These are phyloP conservation scores for Phrynocephalus guinanensis DNA, from an alignment of 2,797 vertebrate genomes.

Conservation along the genomic window DNA sequence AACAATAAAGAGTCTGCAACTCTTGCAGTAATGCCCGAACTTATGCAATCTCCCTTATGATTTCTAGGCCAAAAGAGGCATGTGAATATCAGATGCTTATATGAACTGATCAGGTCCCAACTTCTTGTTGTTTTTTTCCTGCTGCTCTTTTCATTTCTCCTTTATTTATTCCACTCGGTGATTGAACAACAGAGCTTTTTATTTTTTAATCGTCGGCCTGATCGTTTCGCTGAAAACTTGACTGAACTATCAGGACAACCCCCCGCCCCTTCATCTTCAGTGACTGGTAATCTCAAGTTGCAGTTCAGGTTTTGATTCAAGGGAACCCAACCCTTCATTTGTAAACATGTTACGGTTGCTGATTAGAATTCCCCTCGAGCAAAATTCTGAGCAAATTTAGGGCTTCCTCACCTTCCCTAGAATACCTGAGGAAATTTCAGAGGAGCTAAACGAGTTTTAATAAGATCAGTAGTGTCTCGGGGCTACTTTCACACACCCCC, in stretches of 20 bases:
- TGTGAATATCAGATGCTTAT: conserved; percentile 26
- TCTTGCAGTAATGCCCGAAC: background rate
- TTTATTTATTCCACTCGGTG: background rate
- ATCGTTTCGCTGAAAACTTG: rapidly evolving
- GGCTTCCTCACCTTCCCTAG: background rate
- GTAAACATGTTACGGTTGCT: background rate
- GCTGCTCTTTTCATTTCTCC: conserved; percentile 1
- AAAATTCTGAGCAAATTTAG: too few species aligned
- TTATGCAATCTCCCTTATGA: conserved; percentile 15
- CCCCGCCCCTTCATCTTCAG: background rate
- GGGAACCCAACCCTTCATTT: background rate
- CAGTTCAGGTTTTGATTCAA: background rate
- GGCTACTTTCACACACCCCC: background rate
- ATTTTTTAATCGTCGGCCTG: background rate
- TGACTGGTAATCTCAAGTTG: background rate
- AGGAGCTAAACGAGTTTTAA: background rate
- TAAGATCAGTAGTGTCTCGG: too few species aligned
- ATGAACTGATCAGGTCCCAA: background rate
- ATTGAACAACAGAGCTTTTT: background rate
- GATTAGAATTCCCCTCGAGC: background rate
- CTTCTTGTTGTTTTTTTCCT: background rate
- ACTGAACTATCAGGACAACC: background rate
- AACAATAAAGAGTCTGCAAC: conserved; percentile 14
- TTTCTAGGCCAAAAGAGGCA: conserved; percentile 37
- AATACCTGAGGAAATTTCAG: background rate